phyloP scores from a whole-genome alignment of 2,797 vertebrate species.

The Chlorospingus semifuscus region DNA sequence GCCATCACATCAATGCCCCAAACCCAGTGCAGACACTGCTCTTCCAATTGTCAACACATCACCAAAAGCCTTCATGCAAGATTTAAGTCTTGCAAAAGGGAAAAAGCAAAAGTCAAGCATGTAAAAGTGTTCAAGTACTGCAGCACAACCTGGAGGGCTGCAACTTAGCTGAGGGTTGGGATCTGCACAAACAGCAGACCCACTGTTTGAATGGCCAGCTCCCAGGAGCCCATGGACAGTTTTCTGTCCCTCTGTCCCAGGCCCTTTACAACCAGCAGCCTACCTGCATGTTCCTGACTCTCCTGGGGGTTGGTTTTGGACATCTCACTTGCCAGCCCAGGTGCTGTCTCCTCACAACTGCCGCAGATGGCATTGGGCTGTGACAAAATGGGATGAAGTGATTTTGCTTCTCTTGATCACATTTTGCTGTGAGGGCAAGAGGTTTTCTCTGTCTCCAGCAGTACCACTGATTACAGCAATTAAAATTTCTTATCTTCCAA shows the following conservation, averaged over 20 bases:
- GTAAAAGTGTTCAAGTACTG: not conserved
- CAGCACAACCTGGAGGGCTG: not conserved
- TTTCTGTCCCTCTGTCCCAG: not conserved
- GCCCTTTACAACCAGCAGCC: not conserved
- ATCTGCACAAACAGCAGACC: not conserved
- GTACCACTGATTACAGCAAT: not conserved
- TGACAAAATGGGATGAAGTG: not conserved
- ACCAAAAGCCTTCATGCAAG: not conserved
- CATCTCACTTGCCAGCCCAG: not conserved
- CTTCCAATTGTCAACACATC: not conserved
- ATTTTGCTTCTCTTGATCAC: not conserved
- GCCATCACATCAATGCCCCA: not conserved
- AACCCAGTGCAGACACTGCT: not conserved
- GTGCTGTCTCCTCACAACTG: not conserved
- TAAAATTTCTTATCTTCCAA: not conserved
- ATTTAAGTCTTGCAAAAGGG: not conserved
- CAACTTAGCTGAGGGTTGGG: not conserved
- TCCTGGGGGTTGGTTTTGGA: not conserved
- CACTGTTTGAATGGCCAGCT: not conserved
- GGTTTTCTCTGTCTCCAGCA: not conserved
- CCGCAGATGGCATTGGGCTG: not conserved
- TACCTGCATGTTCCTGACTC: conserved; percentile 18
- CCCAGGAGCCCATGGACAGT: not conserved
- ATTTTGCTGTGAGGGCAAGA: not conserved
- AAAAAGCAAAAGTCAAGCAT: not conserved